Base-by-base conservation (phyloP, 2,888 invertebrate species). In the Bimastos eiseni region DNA sequence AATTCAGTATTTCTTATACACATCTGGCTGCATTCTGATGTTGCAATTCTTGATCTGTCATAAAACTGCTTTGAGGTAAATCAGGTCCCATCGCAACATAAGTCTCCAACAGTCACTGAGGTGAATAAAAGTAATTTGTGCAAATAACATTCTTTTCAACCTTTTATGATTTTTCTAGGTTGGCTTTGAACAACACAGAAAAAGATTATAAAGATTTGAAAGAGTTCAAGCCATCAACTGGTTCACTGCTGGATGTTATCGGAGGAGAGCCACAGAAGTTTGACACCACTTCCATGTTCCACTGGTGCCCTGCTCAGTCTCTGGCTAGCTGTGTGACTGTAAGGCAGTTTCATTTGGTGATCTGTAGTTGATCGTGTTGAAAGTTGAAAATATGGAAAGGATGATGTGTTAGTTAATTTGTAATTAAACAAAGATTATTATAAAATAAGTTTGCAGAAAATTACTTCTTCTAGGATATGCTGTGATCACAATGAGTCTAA, bases 231-330 rank as follows among this genome's bases (percentile, higher is more conserved):
- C 86, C 86, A 6, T 86, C 86, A 3, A 86, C 86, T 86, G 86
- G 36, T 36, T 86, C 37, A 37, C 90, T 70, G 90, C 36, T 70
- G 33, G 90, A 89, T 37, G 70, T 37, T 37, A 24, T 86, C 13
- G 86, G 34, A 86, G 86, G 86, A 37, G 90, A 89, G n/a, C 94
- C 94, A 13, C 91, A 93, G 2, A 94, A 93, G 91, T 95, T 99
- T 96, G 99, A 99, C 96, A 98, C 98, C 93, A 99, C 99, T 93
- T 99, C 99, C 93, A 99, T 99, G 99, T 99, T 99, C 96, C 99
- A 99, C 95, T 99, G 99, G 99, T 98, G 99, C 95, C 98, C 98
- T 91, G 98, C 98, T 92, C 97, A 98, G 95, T 97, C 97, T 95
- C 96, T 99, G 95, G 99, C 99, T 96, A 98, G 99, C 96, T 98